Evolutionary conservation across 2,888 invertebrate genomes (phyloP).

Genomic region (Drosophila peninsularis): DNA sequence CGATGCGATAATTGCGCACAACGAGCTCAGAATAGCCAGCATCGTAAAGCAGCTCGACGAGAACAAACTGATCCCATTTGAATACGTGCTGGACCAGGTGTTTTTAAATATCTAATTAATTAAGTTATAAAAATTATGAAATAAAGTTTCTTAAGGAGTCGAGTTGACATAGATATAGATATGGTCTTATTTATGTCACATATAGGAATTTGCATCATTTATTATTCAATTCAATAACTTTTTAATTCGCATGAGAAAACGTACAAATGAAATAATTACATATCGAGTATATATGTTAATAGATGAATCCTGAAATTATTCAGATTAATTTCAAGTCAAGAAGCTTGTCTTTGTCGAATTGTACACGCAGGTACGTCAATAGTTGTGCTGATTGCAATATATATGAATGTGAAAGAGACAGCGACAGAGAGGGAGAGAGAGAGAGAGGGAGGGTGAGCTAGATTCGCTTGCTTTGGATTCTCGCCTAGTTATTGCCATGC

Average conservation of each 20-base stretch:
- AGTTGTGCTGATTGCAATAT: conserved; percentile 24
- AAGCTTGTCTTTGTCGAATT: conserved; percentile 2
- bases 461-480: conserved; percentile 32
- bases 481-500: conserved; percentile 32
- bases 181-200: background rate
- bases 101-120: background rate
- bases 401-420: conserved; percentile 34
- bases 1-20: background rate
- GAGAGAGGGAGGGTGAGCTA: conserved; percentile 23
- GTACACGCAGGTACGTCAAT: conserved; percentile 36
- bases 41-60: conserved; percentile 14
- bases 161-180: no score
- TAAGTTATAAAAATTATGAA: background rate
- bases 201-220: conserved; percentile 17
- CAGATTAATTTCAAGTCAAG: conserved; percentile 15
- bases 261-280: conserved; percentile 42
- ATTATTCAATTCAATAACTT: conserved; percentile 48
- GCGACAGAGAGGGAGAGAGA: no score
- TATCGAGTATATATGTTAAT: conserved; percentile 31
- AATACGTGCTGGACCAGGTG: conserved; percentile 1
- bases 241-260: conserved; percentile 30
- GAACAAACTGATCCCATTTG: conserved; percentile 15
- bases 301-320: conserved; percentile 30
- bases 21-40: conserved; percentile 11
- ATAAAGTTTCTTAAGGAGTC: no score